Percentiles rank a stretch among this genome's conserved stretches.
Conservation (phyloP, 2,113 vertebrate genomes). For the Coregonus clupeaformis region DNA sequence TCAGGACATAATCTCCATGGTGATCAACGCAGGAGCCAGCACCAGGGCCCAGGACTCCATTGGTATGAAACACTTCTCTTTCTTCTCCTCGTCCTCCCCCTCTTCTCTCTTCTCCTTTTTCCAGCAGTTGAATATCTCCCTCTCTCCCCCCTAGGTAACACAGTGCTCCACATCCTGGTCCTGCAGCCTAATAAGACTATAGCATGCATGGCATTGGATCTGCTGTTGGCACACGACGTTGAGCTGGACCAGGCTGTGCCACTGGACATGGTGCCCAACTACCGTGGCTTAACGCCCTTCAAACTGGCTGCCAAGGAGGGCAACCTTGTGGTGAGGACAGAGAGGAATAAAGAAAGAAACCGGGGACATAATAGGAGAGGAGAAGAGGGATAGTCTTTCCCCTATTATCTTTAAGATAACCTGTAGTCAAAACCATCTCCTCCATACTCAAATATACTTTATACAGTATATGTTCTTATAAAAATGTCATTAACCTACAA, state of each 20-base stretch:
- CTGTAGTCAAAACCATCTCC: too few relatives aligned
- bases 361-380: too few relatives aligned
- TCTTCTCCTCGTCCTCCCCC: not conserved
- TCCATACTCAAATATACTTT: too few relatives aligned
- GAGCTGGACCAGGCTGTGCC: slow-evolving; percentile 70
- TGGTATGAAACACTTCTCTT: slow-evolving; percentile 69
- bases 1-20: slow-evolving; percentile 84
- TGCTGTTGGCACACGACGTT: slow-evolving; percentile 81
- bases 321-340: slow-evolving; percentile 82
- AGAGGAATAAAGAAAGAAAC: too few relatives aligned
- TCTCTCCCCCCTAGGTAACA: slow-evolving; percentile 82
- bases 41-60: slow-evolving; percentile 87
- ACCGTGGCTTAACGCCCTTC: slow-evolving; percentile 86
- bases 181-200: slow-evolving; percentile 86
- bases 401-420: too few relatives aligned
- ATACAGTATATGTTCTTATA: too few relatives aligned
- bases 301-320: slow-evolving; percentile 92
- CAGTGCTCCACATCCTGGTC: slow-evolving; percentile 86
- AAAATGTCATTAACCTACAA: too few relatives aligned
- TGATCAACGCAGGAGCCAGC: slow-evolving; percentile 89
- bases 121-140: not conserved
- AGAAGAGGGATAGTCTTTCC: too few relatives aligned
- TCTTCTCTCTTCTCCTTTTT: not conserved
- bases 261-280: slow-evolving; percentile 83
- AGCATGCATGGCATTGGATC: slow-evolving; percentile 85